Conservation (phyloP, 2,797 vertebrate species). For the Sparus aurata region DNA sequence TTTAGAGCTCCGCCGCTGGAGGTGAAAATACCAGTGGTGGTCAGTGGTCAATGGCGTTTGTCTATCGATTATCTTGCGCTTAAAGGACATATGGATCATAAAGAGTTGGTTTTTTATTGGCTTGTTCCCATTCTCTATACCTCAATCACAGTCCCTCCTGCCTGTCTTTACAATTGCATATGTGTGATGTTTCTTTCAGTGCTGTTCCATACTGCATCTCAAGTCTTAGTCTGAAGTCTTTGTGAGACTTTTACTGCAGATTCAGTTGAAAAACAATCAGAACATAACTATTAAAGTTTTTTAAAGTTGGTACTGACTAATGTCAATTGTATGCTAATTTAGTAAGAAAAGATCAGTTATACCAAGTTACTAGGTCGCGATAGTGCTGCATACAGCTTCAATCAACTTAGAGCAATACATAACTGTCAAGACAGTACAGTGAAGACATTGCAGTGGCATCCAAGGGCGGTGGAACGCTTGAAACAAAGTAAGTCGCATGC, state of each 20-base stretch:
- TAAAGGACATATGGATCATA: constrained; percentile 76
- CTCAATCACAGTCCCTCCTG: constrained; percentile 22
- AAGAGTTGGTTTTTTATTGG: constrained; percentile 47
- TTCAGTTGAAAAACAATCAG: neutral
- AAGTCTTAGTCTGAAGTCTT: neutral
- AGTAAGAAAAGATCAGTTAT: neutral
- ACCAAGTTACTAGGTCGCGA: too few species aligned
- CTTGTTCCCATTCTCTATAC: constrained; percentile 35
- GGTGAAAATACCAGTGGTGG: constrained; percentile 80
- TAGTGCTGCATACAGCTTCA: too few species aligned
- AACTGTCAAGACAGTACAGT: too few species aligned
- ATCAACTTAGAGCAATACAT: too few species aligned
- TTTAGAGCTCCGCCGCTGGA: constrained; percentile 77
- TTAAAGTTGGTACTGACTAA: neutral
- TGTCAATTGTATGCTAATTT: neutral
- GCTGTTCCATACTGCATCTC: constrained; percentile 34
- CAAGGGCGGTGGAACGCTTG: too few species aligned
- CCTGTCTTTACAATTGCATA: constrained; percentile 26
- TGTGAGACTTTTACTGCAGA: neutral
- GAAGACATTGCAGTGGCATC: too few species aligned
- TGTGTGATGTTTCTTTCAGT: constrained; percentile 27
- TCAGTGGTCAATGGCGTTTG: constrained; percentile 74
- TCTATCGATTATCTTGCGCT: constrained; percentile 72
- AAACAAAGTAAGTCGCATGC: too few species aligned
- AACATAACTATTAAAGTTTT: neutral